phyloP scores from a whole-genome alignment of 2,113 vertebrate species.

The Opisthocomus hoazin region DNA sequence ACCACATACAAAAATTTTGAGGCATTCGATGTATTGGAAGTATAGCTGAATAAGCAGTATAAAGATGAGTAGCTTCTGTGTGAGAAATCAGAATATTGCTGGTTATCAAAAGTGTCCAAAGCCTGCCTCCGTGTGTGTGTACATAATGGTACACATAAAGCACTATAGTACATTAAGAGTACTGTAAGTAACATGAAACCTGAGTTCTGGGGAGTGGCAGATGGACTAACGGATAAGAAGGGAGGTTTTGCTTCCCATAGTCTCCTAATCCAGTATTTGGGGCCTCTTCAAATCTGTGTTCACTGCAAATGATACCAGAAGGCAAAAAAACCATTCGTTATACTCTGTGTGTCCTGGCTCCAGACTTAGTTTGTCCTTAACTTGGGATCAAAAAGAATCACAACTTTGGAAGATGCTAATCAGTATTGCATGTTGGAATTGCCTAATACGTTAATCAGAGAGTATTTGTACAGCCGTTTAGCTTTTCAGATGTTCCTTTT shows the following conservation, averaged over 20 bases:
- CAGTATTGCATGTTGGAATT: not conserved
- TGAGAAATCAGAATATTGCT: not conserved
- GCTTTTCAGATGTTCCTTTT: slow-evolving; percentile 40
- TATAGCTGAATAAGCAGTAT: not conserved
- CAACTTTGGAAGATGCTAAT: not conserved
- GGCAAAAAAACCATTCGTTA: not conserved
- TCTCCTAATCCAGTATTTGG: not conserved
- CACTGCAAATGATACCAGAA: not conserved
- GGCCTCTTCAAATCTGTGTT: not conserved
- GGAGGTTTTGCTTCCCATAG: not conserved
- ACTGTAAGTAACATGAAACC: not conserved
- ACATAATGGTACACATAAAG: not conserved
- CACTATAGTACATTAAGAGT: not conserved
- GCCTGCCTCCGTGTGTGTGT: not conserved
- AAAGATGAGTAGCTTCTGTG: not conserved
- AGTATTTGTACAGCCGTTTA: not conserved
- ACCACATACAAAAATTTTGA: not conserved
- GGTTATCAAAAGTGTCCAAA: not conserved
- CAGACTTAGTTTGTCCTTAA: not conserved
- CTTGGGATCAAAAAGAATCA: not conserved
- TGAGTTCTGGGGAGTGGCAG: not conserved
- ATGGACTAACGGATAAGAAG: not conserved
- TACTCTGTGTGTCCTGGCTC: not conserved
- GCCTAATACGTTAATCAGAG: not conserved
- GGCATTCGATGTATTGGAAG: not conserved